Evolutionary conservation across 23 tunicate species (phyloP), one percentile per base, ranked within the genome.

Genomic region (Botrylloides violaceus): DNA sequence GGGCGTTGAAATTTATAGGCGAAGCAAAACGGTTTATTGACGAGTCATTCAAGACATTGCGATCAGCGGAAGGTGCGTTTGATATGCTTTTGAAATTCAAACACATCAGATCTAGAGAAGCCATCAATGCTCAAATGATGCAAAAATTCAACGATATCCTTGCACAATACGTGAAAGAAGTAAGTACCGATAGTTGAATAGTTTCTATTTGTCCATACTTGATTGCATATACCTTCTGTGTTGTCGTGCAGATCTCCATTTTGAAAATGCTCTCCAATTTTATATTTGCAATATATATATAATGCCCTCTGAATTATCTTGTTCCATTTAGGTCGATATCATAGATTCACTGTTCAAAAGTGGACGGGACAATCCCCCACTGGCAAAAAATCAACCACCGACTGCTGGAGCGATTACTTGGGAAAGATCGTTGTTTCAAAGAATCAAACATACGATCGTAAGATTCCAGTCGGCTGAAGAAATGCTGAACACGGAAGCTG

Each of bases 1-100:
- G n/a, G n/a, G n/a, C n/a, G n/a, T n/a, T n/a, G n/a, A n/a, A n/a
- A n/a, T 43, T 47, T 31, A 19, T 65, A 90, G 97, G 80, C 31
- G 98, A 92, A 80, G 98, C 98, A 3, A 92, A 84, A 84, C 80
- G 92, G 0, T 92, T 92, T 61, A 92, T 92, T 50, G 98, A 92
- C 59, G 98, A 92, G 50, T 92, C 98, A 22, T 92, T 92, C 66
- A 92, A 92, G 64, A 76, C 92, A 32, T 77, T 92, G 19, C 77
- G 98, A 64, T 92, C 98, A 20, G 98, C 98, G 20, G 98, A 92
- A 71, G 98, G 98, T 32, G 98, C 98, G 34, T 92, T 92, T 49
- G 98, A 92, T 72, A 84, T 92, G 92, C 71, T 92, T 37, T 76
- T 92, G 3, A 92, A 92, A 36, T 92, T 92, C 71, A 84, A 84